Percentiles rank a stretch among this genome's conserved stretches.
Evolutionary conservation across 53 echinoderm and acorn worm species (phyloP).

Genomic region (Hippasteria phrygiana): DNA sequence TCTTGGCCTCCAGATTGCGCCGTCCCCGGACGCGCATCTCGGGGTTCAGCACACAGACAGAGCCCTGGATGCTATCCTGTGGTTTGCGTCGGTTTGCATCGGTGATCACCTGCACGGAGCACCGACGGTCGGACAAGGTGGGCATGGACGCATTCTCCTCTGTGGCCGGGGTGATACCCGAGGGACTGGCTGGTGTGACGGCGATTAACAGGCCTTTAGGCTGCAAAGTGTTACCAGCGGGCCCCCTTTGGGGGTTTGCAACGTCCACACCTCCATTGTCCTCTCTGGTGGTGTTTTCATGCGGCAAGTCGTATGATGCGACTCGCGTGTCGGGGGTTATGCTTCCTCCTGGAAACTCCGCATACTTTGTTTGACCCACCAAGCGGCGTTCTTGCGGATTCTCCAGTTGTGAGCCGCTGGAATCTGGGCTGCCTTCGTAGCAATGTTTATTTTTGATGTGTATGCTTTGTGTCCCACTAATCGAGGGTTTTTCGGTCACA

Average conservation of each 20-base stretch:
- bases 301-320: slow-evolving; percentile 25
- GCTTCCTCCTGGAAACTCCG: not conserved
- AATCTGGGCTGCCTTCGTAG: not conserved
- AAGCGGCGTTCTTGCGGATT: not conserved
- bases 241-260: not conserved
- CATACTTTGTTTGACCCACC: not conserved
- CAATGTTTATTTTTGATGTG: not conserved
- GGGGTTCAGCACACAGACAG: slow-evolving; percentile 88
- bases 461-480: not conserved
- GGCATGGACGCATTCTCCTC: not conserved
- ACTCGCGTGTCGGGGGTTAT: slow-evolving; percentile 48
- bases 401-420: not conserved
- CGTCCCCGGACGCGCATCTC: slow-evolving; percentile 73
- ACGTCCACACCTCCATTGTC: not conserved
- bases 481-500: not conserved
- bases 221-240: not conserved
- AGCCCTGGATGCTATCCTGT: slow-evolving; percentile 74
- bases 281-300: not conserved
- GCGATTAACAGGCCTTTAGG: slow-evolving; percentile 3
- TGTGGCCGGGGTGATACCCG: not conserved
- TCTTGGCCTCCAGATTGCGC: slow-evolving; percentile 81
- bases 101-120: not conserved
- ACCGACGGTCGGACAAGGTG: not conserved
- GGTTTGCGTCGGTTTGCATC: not conserved
- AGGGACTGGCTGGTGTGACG: slow-evolving; percentile 30